Evolutionary conservation across 2,888 invertebrate genomes (phyloP).

Genomic region (Cetonia aurata): DNA sequence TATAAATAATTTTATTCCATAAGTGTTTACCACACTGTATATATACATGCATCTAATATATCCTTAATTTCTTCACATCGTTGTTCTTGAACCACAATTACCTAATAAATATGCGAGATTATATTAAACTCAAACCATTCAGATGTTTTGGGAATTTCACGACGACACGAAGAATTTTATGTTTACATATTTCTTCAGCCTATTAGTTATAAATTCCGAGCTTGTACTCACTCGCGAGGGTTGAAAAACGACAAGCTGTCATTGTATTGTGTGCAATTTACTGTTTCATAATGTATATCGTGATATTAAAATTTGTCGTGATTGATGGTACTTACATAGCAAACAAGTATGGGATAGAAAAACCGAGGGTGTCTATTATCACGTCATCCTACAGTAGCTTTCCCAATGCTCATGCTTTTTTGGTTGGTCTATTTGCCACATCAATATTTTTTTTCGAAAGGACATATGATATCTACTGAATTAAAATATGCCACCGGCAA

Average conservation of each 20-base stretch:
- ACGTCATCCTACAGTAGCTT: conserved; percentile 3
- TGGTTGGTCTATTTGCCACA: too few relatives aligned
- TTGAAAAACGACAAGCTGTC: conserved; percentile 63
- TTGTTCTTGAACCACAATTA: too few relatives aligned
- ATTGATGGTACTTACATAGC: conserved; percentile 67
- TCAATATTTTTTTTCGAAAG: too few relatives aligned
- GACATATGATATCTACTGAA: too few relatives aligned
- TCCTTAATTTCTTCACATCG: too few relatives aligned
- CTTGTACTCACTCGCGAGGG: conserved; percentile 22
- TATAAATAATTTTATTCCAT: too few relatives aligned
- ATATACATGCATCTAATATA: too few relatives aligned
- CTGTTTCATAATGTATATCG: conserved; percentile 65
- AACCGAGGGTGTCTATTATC: conserved; percentile 27
- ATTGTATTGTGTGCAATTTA: conserved; percentile 66
- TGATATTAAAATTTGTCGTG: conserved; percentile 68
- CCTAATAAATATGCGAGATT: too few relatives aligned
- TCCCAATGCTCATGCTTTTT: neutral
- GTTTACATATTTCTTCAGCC: conserved; percentile 11
- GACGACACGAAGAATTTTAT: conserved; percentile 19
- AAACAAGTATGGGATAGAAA: conserved; percentile 50
- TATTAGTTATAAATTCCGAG: conserved; percentile 14
- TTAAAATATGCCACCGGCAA: too few relatives aligned
- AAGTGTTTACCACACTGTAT: too few relatives aligned
- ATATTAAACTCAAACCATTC: too few relatives aligned
- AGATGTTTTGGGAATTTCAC: neutral